These are phyloP conservation scores for Apis laboriosa DNA, from an alignment of 1,140 invertebrate genomes.

Conservation along the genomic window DNA sequence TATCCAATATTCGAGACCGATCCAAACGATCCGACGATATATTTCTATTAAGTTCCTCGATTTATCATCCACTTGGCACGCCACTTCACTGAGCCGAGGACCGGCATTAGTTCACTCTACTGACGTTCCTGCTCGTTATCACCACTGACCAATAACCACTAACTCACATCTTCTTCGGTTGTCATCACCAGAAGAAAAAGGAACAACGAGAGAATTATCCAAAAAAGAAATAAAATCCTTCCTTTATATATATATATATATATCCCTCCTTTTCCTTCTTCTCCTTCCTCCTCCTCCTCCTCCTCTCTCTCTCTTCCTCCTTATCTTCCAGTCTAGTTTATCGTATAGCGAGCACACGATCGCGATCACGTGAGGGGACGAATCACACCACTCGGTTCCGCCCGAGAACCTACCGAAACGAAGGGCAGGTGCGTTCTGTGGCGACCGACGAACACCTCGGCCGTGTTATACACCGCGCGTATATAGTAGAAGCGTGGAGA, in stretches of 20 bases:
- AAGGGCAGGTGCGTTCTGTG: conserved; percentile 62
- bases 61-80: conserved; percentile 51
- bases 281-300: background rate
- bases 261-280: background rate
- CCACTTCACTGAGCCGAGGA: conserved; percentile 57
- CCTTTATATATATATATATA: no score
- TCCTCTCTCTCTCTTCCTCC: background rate
- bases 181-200: background rate
- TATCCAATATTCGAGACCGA: background rate
- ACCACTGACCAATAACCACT: conserved; percentile 48
- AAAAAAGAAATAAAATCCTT: no score
- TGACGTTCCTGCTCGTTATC: conserved; percentile 1
- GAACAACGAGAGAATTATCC: background rate
- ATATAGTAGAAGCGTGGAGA: conserved; percentile 17
- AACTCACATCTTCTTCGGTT: conserved; percentile 19
- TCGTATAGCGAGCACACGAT: background rate
- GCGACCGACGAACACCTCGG: conserved; percentile 15
- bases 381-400: background rate
- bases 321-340: background rate
- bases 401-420: conserved; percentile 40
- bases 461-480: conserved; percentile 30
- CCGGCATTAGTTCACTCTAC: conserved; percentile 48
- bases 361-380: background rate
- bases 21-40: background rate
- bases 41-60: background rate